These are phyloP conservation scores for Nycticebus coucang DNA, from an alignment of 2,113 vertebrate species.

Conservation along the genomic window DNA sequence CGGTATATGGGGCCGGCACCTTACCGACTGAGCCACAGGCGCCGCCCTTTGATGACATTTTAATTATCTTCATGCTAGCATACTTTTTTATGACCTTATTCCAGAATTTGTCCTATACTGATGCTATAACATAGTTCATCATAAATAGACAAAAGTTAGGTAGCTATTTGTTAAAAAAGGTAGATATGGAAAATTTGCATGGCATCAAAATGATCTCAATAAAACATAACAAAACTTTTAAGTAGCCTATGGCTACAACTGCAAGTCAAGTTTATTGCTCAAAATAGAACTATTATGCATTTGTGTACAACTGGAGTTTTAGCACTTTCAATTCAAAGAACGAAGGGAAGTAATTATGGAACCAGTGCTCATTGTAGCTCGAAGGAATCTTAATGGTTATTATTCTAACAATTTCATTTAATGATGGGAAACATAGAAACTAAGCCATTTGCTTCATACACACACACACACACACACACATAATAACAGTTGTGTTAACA, in stretches of 20 bases:
- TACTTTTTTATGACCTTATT: neutral
- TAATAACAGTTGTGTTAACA: neutral
- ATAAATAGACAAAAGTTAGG: neutral
- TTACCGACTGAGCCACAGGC: too few relatives aligned
- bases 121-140: neutral
- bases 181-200: neutral
- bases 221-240: rapidly evolving
- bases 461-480: too few relatives aligned
- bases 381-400: neutral
- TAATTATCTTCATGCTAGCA: slow-evolving; percentile 4
- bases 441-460: neutral
- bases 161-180: neutral
- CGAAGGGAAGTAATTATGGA: neutral
- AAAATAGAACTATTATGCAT: rapidly evolving
- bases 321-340: neutral
- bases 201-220: neutral
- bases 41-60: neutral
- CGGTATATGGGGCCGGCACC: too few relatives aligned
- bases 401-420: neutral
- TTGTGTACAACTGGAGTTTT: neutral
- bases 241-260: neutral
- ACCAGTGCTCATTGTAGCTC: neutral
- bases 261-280: rapidly evolving
- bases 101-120: neutral
- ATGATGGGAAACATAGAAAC: neutral